Percentiles rank a stretch among this genome's conserved stretches.
Evolutionary conservation across 2,888 invertebrate species (phyloP).

Genomic region (Apomyelois bistriatella): DNA sequence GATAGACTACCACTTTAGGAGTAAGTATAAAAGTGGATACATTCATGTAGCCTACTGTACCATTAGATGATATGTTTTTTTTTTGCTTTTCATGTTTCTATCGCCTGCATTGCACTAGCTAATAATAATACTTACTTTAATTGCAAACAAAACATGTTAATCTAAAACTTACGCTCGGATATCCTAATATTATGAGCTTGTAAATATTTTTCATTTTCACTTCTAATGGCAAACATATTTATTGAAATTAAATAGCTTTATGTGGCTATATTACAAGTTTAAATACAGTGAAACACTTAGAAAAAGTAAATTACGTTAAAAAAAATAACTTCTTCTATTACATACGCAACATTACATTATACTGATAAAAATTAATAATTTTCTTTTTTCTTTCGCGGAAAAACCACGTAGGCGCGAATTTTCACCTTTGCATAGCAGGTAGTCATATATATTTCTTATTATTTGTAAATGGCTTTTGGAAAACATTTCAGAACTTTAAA

Average conservation of each 20-base stretch:
- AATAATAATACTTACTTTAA: neutral
- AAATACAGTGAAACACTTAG: no score
- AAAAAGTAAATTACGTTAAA: neutral
- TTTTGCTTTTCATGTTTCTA: neutral
- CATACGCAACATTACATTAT: conserved; percentile 19
- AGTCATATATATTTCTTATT: conserved; percentile 49
- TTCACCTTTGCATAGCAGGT: conserved; percentile 21
- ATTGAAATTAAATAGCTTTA: neutral
- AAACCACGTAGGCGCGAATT: conserved; percentile 46
- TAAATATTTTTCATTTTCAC: conserved; percentile 49
- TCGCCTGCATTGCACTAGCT: no score
- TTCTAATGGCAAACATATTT: conserved; percentile 57
- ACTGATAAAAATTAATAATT: conserved; percentile 11
- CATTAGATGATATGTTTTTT: no score
- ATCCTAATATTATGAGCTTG: conserved; percentile 55
- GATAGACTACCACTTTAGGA: no score
- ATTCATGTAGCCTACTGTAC: no score
- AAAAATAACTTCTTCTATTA: conserved; percentile 10
- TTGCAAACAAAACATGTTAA: no score
- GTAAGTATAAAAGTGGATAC: no score
- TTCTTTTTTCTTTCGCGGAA: conserved; percentile 29
- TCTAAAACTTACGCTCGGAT: conserved; percentile 45
- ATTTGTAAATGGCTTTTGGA: conserved; percentile 26
- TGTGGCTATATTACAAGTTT: neutral
- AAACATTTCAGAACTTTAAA: conserved; percentile 16